phyloP scores from a whole-genome alignment of 2,888 invertebrate genomes.

The Eupithecia vulgata region DNA sequence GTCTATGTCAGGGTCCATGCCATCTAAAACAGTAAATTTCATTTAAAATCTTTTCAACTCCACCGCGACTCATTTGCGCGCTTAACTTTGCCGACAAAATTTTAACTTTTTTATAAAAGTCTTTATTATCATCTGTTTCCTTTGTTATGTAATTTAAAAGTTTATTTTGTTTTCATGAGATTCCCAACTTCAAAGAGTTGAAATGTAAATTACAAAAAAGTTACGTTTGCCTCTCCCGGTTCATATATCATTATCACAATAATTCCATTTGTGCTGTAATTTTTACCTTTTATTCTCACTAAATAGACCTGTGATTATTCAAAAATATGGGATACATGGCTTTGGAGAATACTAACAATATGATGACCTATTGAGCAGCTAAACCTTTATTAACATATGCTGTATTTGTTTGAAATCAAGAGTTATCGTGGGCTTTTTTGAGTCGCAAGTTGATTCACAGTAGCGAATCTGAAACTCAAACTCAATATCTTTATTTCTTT shows the following conservation, averaged over 20 bases:
- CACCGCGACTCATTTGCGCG: constrained; percentile 58
- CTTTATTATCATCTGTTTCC: constrained; percentile 60
- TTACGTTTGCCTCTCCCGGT: background rate
- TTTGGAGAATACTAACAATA: background rate
- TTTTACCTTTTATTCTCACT: background rate
- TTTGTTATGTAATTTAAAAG: constrained; percentile 52
- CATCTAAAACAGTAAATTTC: constrained; percentile 37
- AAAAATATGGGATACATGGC: background rate
- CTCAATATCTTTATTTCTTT: no score
- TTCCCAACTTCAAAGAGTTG: constrained; percentile 42
- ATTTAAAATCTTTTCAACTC: constrained; percentile 41
- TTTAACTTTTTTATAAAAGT: constrained; percentile 53
- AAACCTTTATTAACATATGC: background rate
- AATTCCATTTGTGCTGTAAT: background rate
- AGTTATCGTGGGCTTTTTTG: background rate
- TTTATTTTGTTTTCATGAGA: constrained; percentile 45
- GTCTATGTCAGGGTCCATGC: constrained; percentile 8
- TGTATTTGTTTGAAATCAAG: background rate
- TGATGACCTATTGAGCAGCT: background rate
- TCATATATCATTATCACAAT: background rate
- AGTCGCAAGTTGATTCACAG: background rate
- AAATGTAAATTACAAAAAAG: constrained; percentile 12
- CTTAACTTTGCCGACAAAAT: constrained; percentile 56
- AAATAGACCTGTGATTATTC: background rate
- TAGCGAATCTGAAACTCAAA: background rate